Evolutionary conservation across 2,888 invertebrate genomes (phyloP), one percentile per base, ranked within the genome.

Genomic region (Trichogramma evanescens): DNA sequence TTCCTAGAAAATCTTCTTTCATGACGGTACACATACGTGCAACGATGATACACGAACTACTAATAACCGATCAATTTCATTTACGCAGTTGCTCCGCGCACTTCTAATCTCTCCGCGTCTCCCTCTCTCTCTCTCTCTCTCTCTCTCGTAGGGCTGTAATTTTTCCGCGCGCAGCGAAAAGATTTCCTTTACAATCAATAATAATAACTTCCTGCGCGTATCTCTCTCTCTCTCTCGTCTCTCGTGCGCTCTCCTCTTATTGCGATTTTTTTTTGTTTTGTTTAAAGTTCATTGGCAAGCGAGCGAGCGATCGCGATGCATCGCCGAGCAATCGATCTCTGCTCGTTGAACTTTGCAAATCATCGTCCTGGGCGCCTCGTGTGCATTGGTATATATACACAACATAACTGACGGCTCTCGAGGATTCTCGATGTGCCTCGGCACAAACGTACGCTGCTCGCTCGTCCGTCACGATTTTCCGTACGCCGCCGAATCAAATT

Each of bases 261-360:
- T 10, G 6, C 9, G 38, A 5, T 50, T 26, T 39, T 54, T 62
- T 55, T 55, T 62, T 58, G 52, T 50, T 58, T 58, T 58, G 10
- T n/a, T 13, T 40, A n/a, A 41, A 50, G 39, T n/a, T 38, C 39
- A 10, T 40, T 50, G 38, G 39, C 39, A 39, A 26, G 38, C 50
- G 9, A 9, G 38, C 39, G 50, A 50, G n/a, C n/a, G 48, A 3
- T 48, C 10, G 48, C 6, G 8, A 48, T 48, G 26, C 13, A 48
- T 13, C 10, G 48, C 7, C 48, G 26, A 26, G 26, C 26, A 26
- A 48, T 48, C 7, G n/a, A 13, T 26, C 26, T 13, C 48, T n/a
- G 6, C 48, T 7, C 4, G 5, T 48, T 9, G 6, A 48, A 6
- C 13, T 48, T 9, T 48, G 6, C 13, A 8, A n/a, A 8, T 48